Percentiles rank a stretch among this genome's conserved stretches.
Evolutionary conservation across 30 jellyfish, hydroid and myxozoan species (phyloP).

Genomic region (Aurelia coerulea): DNA sequence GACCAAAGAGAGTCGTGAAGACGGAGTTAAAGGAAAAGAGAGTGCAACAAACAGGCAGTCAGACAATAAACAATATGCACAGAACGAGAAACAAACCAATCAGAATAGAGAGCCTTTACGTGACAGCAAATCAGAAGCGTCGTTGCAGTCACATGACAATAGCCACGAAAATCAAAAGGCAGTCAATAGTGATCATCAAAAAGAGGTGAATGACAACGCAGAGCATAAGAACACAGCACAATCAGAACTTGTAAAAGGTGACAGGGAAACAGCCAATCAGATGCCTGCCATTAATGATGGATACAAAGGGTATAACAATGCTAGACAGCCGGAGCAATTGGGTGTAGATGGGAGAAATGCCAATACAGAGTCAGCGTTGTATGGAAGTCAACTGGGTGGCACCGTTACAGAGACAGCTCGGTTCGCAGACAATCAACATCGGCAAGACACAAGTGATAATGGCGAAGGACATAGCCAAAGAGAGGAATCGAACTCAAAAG

Average conservation of each 20-base stretch:
- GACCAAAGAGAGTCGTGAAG: neutral
- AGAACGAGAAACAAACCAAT: conserved; percentile 1
- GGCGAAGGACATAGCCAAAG: too few relatives aligned
- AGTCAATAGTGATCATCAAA: neutral
- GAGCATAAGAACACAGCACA: neutral
- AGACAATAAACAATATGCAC: neutral
- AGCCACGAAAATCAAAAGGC: neutral
- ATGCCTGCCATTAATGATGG: too few relatives aligned
- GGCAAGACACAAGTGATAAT: neutral
- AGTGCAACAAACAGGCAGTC: conserved; percentile 19
- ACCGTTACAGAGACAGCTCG: too few relatives aligned
- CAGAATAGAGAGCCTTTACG: conserved; percentile 15
- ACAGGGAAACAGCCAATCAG: too few relatives aligned
- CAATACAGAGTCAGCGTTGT: neutral
- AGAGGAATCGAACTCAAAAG: too few relatives aligned
- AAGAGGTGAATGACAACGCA: neutral
- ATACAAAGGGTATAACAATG: too few relatives aligned
- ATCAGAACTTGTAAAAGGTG: neutral
- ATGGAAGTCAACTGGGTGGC: neutral
- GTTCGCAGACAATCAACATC: too few relatives aligned
- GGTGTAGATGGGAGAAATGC: neutral
- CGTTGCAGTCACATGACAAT: neutral
- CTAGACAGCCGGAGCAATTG: neutral
- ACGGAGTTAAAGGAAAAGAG: conserved; percentile 2
- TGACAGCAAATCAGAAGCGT: conserved; percentile 24